These are phyloP conservation scores for Aleiodes leptofemur DNA, from an alignment of 2,888 invertebrate genomes.

Conservation along the genomic window DNA sequence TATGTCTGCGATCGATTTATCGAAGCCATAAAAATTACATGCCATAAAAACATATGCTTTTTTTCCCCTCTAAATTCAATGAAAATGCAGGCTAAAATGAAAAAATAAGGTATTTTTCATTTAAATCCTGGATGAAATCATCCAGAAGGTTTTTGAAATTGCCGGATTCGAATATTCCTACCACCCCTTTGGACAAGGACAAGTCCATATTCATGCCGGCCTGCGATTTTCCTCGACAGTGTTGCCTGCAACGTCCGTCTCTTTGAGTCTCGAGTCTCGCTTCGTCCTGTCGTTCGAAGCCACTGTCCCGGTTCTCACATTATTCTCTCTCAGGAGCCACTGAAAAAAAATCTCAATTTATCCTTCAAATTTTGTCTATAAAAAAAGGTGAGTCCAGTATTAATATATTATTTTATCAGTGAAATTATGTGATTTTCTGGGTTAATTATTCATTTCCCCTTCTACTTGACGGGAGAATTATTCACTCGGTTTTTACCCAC, in stretches of 20 bases:
- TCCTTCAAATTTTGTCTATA: conserved; percentile 41
- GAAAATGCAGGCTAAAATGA: too few relatives aligned
- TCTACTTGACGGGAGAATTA: too few relatives aligned
- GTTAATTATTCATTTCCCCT: too few relatives aligned
- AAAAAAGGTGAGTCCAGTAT: conserved; percentile 51
- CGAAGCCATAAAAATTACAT: neutral
- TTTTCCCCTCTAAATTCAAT: too few relatives aligned
- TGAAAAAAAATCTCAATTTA: conserved; percentile 44
- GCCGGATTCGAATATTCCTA: conserved; percentile 31
- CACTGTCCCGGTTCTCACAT: conserved; percentile 31
- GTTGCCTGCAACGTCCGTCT: conserved; percentile 64
- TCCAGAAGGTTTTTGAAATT: too few relatives aligned
- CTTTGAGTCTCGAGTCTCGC: conserved; percentile 58
- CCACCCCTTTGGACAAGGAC: conserved; percentile 56
- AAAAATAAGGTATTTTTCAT: too few relatives aligned
- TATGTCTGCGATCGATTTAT: conserved; percentile 11
- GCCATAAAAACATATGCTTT: too few relatives aligned
- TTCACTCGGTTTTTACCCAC: neutral
- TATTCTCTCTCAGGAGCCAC: conserved; percentile 14
- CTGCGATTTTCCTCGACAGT: conserved; percentile 68
- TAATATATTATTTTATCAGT: neutral
- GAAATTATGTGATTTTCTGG: too few relatives aligned
- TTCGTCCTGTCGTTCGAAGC: conserved; percentile 53
- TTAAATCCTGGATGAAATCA: too few relatives aligned
- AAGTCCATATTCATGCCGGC: conserved; percentile 68